phyloP scores from a whole-genome alignment of 2,797 vertebrate genomes.

The Discoglossus pictus region DNA sequence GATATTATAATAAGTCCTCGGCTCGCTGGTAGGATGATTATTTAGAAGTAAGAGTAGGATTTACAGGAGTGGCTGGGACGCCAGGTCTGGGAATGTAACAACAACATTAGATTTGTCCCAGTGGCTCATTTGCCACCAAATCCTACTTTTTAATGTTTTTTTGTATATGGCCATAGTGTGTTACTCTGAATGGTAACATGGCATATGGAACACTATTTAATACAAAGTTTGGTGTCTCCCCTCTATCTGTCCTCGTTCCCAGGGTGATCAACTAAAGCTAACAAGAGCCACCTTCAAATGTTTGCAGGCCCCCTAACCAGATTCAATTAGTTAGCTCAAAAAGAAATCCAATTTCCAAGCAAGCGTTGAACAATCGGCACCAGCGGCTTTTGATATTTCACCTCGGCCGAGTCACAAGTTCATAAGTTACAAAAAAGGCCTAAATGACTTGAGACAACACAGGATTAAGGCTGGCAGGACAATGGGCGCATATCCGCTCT shows the following conservation, averaged over 20 bases:
- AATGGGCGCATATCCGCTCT: conserved; percentile 71
- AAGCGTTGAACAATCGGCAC: conserved; percentile 62
- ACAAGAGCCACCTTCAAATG: conserved; percentile 59
- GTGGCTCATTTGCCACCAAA: too few species aligned
- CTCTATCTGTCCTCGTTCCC: conserved; percentile 52
- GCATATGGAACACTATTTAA: too few species aligned
- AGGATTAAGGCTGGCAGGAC: conserved; percentile 65
- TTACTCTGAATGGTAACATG: too few species aligned
- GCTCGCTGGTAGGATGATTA: too few species aligned
- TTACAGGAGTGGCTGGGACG: too few species aligned
- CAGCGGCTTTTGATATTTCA: conserved; percentile 74
- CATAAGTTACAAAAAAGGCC: conserved; percentile 70
- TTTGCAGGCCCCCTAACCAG: conserved; percentile 66
- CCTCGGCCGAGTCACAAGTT: conserved; percentile 78
- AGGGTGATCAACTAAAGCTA: conserved; percentile 61
- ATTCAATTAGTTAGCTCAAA: conserved; percentile 70
- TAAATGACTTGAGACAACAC: conserved; percentile 77
- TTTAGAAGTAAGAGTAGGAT: too few species aligned
- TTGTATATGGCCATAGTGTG: too few species aligned
- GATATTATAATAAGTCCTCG: too few species aligned
- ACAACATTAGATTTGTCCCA: too few species aligned
- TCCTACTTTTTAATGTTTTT: too few species aligned
- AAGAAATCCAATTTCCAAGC: conserved; percentile 72
- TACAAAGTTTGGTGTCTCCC: background rate
- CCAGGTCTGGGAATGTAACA: too few species aligned